Conservation (phyloP, 1,140 invertebrate genomes). For the Paraescarpia echinospica region DNA sequence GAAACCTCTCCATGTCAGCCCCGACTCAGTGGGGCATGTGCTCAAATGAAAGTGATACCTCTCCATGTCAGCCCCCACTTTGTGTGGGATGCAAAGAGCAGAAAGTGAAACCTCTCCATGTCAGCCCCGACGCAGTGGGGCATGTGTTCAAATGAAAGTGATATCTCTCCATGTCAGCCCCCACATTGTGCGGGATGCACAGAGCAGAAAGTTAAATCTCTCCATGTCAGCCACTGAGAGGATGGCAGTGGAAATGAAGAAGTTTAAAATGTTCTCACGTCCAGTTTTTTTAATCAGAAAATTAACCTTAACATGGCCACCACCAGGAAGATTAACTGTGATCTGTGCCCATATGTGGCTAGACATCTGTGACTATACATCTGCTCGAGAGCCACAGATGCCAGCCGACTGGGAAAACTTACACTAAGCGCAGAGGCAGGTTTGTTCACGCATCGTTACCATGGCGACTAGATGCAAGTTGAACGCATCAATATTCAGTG, state of each 20-base stretch:
- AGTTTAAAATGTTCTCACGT: too few relatives aligned
- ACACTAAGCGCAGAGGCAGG: background rate
- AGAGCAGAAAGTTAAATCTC: background rate
- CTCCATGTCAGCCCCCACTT: background rate
- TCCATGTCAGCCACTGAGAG: background rate
- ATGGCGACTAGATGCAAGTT: background rate
- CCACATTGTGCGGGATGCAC: too few relatives aligned
- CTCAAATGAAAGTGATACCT: background rate
- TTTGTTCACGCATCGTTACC: background rate
- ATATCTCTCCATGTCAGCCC: background rate
- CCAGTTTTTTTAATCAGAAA: too few relatives aligned
- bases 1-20: background rate
- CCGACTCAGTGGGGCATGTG: too few relatives aligned
- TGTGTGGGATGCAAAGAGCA: too few relatives aligned
- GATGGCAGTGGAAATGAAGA: too few relatives aligned
- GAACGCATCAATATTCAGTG: background rate
- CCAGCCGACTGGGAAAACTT: background rate
- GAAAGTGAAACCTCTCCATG: background rate
- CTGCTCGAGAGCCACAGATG: background rate
- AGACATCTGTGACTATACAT: background rate
- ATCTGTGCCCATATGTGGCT: too few relatives aligned
- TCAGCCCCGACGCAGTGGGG: too few relatives aligned
- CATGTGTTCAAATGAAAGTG: too few relatives aligned
- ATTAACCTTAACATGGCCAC: too few relatives aligned
- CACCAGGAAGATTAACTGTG: too few relatives aligned